A percentile compares a stretch with the other conserved stretches of the same genome.
Conservation (phyloP, 2,888 invertebrate species). For the Colostygia pectinataria region DNA sequence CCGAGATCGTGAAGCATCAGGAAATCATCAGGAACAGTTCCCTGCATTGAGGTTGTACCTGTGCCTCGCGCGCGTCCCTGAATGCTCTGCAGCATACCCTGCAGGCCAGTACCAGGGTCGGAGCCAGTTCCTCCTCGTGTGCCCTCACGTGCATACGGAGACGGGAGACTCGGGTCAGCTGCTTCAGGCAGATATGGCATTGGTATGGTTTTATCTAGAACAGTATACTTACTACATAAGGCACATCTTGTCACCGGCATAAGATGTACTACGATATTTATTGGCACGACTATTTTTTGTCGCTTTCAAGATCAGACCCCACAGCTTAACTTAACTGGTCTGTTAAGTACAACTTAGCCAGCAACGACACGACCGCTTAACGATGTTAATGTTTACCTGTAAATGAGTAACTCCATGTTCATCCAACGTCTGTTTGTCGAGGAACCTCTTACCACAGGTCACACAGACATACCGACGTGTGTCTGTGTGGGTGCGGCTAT, state of each 20-base stretch:
- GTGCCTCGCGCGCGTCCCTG: conserved; percentile 8
- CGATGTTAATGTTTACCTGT: conserved; percentile 50
- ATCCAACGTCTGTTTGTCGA: conserved; percentile 79
- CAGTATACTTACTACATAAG: no score
- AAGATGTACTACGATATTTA: no score
- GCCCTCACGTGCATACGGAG: conserved; percentile 78
- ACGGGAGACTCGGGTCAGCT: conserved; percentile 76
- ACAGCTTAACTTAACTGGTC: no score
- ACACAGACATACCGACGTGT: conserved; percentile 76
- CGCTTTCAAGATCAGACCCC: no score
- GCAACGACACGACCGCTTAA: no score
- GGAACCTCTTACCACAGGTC: conserved; percentile 75
- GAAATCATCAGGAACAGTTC: no score
- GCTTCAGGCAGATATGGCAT: conserved; percentile 81
- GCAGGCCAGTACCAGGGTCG: conserved; percentile 62
- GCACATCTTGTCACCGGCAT: no score
- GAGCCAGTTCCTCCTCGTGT: conserved; percentile 69
- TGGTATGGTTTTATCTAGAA: conserved; percentile 79
- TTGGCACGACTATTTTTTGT: no score
- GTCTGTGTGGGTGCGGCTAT: conserved; percentile 77
- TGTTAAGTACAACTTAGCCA: no score
- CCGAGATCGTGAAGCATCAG: no score
- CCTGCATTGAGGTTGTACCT: conserved; percentile 1
- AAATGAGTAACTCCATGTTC: conserved; percentile 80
- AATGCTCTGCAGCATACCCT: conserved; percentile 48